Base-by-base conservation (phyloP, 2,113 vertebrate species). In the Tangachromis dhanisi region DNA sequence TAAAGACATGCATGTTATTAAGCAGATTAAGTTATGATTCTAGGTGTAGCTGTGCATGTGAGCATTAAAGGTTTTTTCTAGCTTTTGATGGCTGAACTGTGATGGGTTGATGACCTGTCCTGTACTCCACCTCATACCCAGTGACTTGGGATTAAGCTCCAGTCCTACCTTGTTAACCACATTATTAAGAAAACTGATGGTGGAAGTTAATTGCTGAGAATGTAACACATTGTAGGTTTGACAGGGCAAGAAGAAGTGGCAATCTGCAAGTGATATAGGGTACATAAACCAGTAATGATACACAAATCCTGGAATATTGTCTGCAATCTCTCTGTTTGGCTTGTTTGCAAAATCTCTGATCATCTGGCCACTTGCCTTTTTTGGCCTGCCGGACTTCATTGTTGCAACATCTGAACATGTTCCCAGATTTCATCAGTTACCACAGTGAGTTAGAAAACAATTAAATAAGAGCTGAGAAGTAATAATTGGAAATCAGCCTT, bases 351-450 rank as follows among this genome's bases (percentile, higher is more conserved):
- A 68, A 73, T 40, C 45, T 47, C 29, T 24, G 10, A 45, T 68
- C 29, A 40, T 31, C 12, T 21, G n/a, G 17, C 55, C 40, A 79
- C 81, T 79, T 71, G 40, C 2, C 45, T 78, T 21, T 71, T 19
- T 47, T 55, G 16, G n/a, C 14, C 29, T 79, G 40, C 59, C 0
- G 6, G 19, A 63, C 35, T 61, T 26, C 9, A 59, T 7, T 59
- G 29, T 8, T 45, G 35, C n/a, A 45, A 63, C 59, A 38, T 81
- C 29, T 6, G 16, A 73, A 29, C 10, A 13, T 35, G 6, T 84
- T 86, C 6, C 63, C 55, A 84, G 24, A 38, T 33, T 21, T 59
- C 54, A 31, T 78, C 73, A 13, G 42, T 78, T 78, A 49, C 73
- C 35, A 33, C 40, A 9, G 21, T 35, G 33, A 21, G 73, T 40